Evolutionary conservation across 1,140 invertebrate species (phyloP).

Genomic region (Radopholus similis): DNA sequence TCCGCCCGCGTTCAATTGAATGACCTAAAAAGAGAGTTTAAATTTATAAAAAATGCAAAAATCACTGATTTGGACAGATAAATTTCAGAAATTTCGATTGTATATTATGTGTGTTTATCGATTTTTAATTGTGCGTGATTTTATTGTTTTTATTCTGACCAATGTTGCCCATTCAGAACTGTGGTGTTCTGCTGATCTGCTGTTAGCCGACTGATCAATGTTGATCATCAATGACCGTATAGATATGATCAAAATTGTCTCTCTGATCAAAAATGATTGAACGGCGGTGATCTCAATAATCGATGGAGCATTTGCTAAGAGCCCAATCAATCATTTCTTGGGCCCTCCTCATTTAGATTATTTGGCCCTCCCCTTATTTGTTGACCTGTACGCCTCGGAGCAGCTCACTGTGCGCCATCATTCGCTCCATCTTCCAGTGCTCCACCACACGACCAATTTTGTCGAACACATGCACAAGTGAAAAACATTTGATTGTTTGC

Average conservation of each 20-base stretch:
- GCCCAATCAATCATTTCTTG: too few relatives aligned
- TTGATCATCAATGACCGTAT: too few relatives aligned
- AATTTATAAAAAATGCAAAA: not conserved
- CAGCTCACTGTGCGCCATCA: slow-evolving; percentile 38
- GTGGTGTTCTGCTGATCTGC: too few relatives aligned
- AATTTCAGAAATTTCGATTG: not conserved
- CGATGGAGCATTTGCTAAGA: too few relatives aligned
- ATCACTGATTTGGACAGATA: not conserved
- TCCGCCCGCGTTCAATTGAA: slow-evolving; percentile 44
- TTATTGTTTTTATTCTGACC: not conserved
- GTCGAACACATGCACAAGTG: slow-evolving; percentile 41
- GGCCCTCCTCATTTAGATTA: not conserved
- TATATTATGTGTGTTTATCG: too few relatives aligned
- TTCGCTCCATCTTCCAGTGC: slow-evolving; percentile 53
- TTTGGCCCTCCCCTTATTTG: not conserved
- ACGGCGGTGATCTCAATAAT: too few relatives aligned
- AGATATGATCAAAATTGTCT: too few relatives aligned
- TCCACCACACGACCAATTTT: slow-evolving; percentile 47
- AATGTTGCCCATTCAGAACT: too few relatives aligned
- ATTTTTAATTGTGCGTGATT: too few relatives aligned
- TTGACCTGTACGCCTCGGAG: slow-evolving; percentile 53
- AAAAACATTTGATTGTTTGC: not conserved
- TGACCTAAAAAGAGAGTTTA: slow-evolving; percentile 30
- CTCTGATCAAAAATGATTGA: too few relatives aligned
- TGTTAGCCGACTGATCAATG: too few relatives aligned